Evolutionary conservation across 1,140 invertebrate species (phyloP), one percentile per base, ranked within the genome.

Genomic region (Anastrepha ludens): DNA sequence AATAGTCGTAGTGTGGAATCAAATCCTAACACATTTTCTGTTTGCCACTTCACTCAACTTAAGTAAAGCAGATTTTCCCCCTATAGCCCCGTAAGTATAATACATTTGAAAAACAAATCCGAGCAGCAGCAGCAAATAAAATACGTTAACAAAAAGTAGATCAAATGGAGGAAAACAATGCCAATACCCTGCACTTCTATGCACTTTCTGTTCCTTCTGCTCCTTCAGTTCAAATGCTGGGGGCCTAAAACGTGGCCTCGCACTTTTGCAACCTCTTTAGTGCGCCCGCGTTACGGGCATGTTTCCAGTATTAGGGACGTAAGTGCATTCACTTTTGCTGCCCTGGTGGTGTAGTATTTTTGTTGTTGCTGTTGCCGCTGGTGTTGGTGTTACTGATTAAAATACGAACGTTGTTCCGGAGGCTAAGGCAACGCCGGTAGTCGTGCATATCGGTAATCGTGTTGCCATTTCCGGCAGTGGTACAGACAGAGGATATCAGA

Each of bases 371-470:
- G 74, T 55, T 55, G 65, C 39, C 47, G 41, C 44, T 70, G 44
- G n/a, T 81, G 47, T 81, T 81, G 47, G 7, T 81, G 47, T 81
- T 55, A 55, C 74, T 81, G 74, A 81, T 81, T 81, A 81, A 81
- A 62, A 81, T 29, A 55, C 47, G 47, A 81, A 58, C 70, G 41
- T 17, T 81, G 47, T 81, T 81, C 39, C n/a, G 29, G 74, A 8
- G 47, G 7, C 74, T 55, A 11, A 29, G 2, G 74, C 50, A 17
- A 50, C n/a, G 50, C 74, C 74, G 15, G 6, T 17, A 81, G 47
- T 81, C 47, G 74, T 58, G 74, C 74, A 81, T 81, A 81, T 81
- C 74, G 74, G 74, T 81, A 81, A 81, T 81, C 74, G 74, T 81
- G 74, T 81, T 81, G 74, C 47, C 47, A 81, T 55, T 81, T 81